Conservation (phyloP, 2,113 vertebrate genomes). For the Turdus rufiventris region DNA sequence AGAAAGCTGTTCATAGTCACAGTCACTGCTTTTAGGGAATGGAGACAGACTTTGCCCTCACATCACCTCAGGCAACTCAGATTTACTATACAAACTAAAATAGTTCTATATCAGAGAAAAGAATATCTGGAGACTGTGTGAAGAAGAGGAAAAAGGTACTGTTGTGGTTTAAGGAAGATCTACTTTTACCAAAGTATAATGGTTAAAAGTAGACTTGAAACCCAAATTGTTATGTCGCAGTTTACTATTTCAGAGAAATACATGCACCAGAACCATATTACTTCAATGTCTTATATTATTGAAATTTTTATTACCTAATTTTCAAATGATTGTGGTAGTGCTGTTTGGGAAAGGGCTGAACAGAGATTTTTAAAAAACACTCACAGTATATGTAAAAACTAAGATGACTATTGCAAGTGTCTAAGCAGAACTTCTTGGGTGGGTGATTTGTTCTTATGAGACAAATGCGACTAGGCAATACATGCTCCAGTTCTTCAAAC, state of each 20-base stretch:
- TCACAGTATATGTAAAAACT: not conserved
- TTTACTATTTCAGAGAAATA: not conserved
- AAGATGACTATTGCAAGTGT: not conserved
- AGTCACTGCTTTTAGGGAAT: not conserved
- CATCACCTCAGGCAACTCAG: not conserved
- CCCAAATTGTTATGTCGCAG: not conserved
- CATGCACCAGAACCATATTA: not conserved
- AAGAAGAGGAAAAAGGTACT: fast-evolving
- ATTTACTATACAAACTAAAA: not conserved
- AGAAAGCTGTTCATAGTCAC: not conserved
- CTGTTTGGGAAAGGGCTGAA: not conserved
- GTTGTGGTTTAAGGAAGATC: not conserved
- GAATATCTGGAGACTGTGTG: no score
- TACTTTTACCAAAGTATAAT: not conserved
- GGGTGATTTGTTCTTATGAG: not conserved
- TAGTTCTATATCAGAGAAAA: not conserved
- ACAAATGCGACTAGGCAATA: not conserved
- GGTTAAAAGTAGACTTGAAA: not conserved
- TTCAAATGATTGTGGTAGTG: not conserved
- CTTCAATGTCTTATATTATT: not conserved
- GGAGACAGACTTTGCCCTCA: not conserved
- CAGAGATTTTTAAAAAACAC: not conserved
- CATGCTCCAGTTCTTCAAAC: not conserved
- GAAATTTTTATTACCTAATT: not conserved
- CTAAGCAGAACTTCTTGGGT: not conserved